These are phyloP conservation scores for Rhincodon typus DNA, from an alignment of 2,797 vertebrate genomes.

Conservation along the genomic window DNA sequence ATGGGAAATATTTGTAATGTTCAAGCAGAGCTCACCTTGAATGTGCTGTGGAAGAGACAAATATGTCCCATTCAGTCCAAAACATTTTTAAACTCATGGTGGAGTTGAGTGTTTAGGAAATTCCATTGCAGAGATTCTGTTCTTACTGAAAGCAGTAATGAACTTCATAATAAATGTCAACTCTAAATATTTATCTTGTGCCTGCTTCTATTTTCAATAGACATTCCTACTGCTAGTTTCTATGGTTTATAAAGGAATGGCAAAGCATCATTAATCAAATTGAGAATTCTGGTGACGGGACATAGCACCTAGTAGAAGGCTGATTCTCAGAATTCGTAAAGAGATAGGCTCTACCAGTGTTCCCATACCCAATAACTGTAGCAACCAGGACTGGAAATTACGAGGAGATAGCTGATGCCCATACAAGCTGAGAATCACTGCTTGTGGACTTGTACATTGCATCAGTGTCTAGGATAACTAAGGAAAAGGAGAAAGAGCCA, in stretches of 20 bases:
- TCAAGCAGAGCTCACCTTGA: neutral
- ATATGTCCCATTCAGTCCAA: neutral
- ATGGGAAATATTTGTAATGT: neutral
- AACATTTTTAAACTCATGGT: neutral
- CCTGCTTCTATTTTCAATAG: neutral
- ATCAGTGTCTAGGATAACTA: no score
- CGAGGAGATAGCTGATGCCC: neutral
- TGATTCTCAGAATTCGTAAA: neutral
- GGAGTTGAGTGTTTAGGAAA: neutral
- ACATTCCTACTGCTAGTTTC: neutral
- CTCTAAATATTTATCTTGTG: neutral
- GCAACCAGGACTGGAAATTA: neutral
- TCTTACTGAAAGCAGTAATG: neutral
- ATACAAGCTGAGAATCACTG: neutral
- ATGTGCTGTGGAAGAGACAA: no score
- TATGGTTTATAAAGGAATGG: neutral
- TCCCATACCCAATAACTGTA: neutral
- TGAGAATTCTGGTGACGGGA: neutral
- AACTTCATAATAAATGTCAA: neutral
- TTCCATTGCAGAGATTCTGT: neutral
- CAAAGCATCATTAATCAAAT: neutral
- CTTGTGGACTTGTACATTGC: neutral
- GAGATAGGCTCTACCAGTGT: neutral
- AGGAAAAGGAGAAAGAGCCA: no score
- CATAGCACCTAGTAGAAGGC: neutral